These are phyloP conservation scores for Mythimna loreyi DNA, from an alignment of 2,888 invertebrate genomes.

Conservation along the genomic window DNA sequence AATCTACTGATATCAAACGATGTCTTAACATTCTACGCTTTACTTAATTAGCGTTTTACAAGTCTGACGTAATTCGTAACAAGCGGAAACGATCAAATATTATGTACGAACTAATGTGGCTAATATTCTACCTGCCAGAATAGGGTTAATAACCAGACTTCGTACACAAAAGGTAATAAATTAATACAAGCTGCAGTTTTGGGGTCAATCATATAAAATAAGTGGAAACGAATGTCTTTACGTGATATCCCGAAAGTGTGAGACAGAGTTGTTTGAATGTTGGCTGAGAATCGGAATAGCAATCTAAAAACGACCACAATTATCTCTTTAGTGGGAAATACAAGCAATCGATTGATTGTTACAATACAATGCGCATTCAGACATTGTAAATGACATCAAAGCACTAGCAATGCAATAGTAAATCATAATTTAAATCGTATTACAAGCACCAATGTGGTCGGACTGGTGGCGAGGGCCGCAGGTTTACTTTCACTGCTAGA, in stretches of 20 bases:
- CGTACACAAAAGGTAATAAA: conserved; percentile 49
- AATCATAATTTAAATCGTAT: conserved; percentile 72
- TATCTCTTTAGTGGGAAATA: conserved; percentile 39
- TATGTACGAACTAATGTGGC: conserved; percentile 40
- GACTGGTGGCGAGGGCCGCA: conserved; percentile 74
- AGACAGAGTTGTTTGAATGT: conserved; percentile 12
- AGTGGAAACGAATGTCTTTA: conserved; percentile 8
- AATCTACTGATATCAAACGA: conserved; percentile 32
- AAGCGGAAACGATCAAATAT: conserved; percentile 61
- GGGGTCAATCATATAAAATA: conserved; percentile 17
- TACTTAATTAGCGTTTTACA: conserved; percentile 47
- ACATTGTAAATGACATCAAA: conserved; percentile 59
- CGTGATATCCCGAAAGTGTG: conserved; percentile 11
- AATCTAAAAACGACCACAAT: conserved; percentile 39
- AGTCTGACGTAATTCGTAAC: conserved; percentile 59
- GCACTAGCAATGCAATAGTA: conserved; percentile 65
- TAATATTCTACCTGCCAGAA: conserved; percentile 41
- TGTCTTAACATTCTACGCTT: conserved; percentile 43
- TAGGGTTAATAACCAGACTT: conserved; percentile 60
- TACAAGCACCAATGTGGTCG: conserved; percentile 66
- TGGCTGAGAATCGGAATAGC: conserved; percentile 35
- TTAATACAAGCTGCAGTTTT: conserved; percentile 21
- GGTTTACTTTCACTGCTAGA: conserved; percentile 89
- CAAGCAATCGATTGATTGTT: conserved; percentile 53
- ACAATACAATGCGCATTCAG: conserved; percentile 56